Evolutionary conservation across 1,140 invertebrate species (phyloP).

Genomic region (Brachionus sp.): DNA sequence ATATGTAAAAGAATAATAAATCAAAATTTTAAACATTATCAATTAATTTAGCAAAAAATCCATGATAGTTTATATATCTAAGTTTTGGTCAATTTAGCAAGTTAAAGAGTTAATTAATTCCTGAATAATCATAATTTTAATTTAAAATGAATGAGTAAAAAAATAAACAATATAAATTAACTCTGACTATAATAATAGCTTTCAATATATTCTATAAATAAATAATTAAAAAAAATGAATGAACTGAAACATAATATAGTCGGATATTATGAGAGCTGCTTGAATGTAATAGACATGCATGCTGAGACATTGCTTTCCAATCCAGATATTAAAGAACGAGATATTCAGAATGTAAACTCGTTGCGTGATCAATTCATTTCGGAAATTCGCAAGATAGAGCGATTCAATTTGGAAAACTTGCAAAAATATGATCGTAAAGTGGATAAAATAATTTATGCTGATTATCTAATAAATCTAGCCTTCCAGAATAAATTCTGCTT

Average conservation of each 20-base stretch:
- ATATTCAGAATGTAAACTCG: neutral
- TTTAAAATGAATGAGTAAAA: neutral
- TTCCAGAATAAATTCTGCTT: slow-evolving; percentile 5
- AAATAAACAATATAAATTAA: neutral
- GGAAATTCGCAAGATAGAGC: neutral
- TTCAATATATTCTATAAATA: neutral
- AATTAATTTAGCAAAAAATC: too few species aligned
- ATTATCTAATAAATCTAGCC: neutral
- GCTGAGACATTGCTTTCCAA: neutral
- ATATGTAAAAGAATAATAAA: too few species aligned
- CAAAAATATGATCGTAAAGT: neutral
- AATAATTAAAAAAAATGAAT: neutral
- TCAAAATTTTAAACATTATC: too few species aligned
- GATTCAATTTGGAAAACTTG: neutral
- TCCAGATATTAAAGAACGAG: neutral
- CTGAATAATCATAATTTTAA: too few species aligned
- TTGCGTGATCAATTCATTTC: neutral
- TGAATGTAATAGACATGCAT: neutral
- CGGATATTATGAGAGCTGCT: neutral
- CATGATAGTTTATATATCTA: too few species aligned
- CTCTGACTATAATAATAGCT: neutral
- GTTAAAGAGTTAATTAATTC: too few species aligned
- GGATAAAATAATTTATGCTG: neutral
- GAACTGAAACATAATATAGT: neutral
- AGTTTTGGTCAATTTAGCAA: too few species aligned